Evolutionary conservation across 2,888 invertebrate genomes (phyloP), one percentile per base, ranked within the genome.

Genomic region (Aphidoletes aphidimyza): DNA sequence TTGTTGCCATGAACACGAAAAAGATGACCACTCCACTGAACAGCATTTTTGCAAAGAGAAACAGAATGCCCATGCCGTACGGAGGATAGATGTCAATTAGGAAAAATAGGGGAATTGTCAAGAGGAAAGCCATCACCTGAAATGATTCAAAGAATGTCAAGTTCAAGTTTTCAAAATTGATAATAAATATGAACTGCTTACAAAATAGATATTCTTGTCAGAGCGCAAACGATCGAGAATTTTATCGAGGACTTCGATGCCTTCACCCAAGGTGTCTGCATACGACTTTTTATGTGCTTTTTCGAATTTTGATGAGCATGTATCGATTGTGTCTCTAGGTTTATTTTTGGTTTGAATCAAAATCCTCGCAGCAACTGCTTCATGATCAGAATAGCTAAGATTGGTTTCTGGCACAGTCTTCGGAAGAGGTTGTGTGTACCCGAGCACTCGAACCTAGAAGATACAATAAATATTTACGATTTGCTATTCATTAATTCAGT

Each of bases 311-410:
- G n/a, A 19, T 19, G 30, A 34, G 22, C 9, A 34, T 8, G 19
- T 36, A 6, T 39, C 45, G 1, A 26, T 8, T 26, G 83, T 5
- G 0, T 83, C 69, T 0, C 2, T 30, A 0, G 30, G 30, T 47
- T 34, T 81, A 8, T 37, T 17, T 37, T 59, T 88, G 9, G 88
- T 88, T 85, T 87, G 88, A 14, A 87, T 86, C 42, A 87, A 87
- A 11, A 93, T 85, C 86, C 91, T 92, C 9, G 94, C 92, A 85
- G 92, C 90, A 9, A 97, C 94, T 19, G 96, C 97, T 90, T 97
- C 97, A 89, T 97, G 97, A 89, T 98, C 97, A 0, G 97, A 97
- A 89, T 94, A 97, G 87, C 96, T 96, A 87, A 94, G 95, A 84
- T 91, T 88, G 86, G 92, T 90, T 34, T 92, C 92, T 0, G 96